Base-by-base conservation (phyloP, 2,888 invertebrate species). In the Cistogaster globosa region DNA sequence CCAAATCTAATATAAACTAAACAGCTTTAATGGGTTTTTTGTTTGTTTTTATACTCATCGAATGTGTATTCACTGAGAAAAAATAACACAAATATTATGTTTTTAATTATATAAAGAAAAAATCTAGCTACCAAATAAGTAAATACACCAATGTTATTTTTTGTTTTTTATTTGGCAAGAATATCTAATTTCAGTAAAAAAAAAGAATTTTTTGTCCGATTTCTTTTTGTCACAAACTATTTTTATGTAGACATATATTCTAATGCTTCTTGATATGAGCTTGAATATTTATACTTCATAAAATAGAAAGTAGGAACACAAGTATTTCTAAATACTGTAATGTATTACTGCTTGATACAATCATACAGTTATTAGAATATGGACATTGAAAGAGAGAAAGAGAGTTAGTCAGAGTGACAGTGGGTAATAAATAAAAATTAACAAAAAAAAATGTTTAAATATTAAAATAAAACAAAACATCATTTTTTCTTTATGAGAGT, bases 11-110 rank as follows among this genome's bases (percentile, higher is more conserved):
- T 68, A 72, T 58, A 60, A 55, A 79, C 77, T 80, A 68, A 84
- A 74, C 71, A 74, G 20, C 58, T 65, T 72, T 84, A 84, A 80
- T 80, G 79, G 76, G 71, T 76, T 76, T 80, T 75, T 67, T 57
- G 80, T 38, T 84, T 84, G 77, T 68, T 65, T 69, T 75, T 62
- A 69, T 69, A 55, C 78, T 78, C 69, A 63, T 63, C 62, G 55
- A 63, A 45, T 42, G 12, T 42, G 42, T 14, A 69, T 69, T 62
- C 32, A 55, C 1, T 26, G 12, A 11, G 14, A 60, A 16, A 58
- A 12, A 18, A 55, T 60, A 45, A 74, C 14, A 22, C 1, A n/a
- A 8, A 38, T 26, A 36, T n/a, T 55, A 7, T 65, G 32, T 57
- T 11, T 4, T 32, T 1, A 26, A 55, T 8, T n/a, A 51, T 51